Evolutionary conservation across 2,888 invertebrate genomes (phyloP).

Genomic region (Dryococelus australis): DNA sequence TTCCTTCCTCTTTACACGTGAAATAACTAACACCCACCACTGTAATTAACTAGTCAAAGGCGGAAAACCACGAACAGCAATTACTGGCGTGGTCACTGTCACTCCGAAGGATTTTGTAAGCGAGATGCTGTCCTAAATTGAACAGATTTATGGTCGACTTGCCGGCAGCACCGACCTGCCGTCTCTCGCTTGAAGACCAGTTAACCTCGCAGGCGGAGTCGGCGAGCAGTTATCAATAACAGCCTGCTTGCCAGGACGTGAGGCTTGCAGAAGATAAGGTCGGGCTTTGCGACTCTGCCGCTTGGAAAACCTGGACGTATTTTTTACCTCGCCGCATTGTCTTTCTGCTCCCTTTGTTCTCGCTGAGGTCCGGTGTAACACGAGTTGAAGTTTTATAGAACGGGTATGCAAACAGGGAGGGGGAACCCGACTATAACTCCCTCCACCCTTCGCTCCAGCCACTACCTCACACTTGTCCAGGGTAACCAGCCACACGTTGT

Average conservation of each 20-base stretch:
- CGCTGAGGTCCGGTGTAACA: not conserved
- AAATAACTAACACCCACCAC: not conserved
- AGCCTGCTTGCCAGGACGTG: not conserved
- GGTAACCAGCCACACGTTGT: not conserved
- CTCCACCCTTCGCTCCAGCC: not conserved
- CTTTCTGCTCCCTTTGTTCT: not conserved
- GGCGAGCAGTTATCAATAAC: not conserved
- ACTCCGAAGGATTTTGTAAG: slow-evolving; percentile 7
- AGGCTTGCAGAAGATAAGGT: not conserved
- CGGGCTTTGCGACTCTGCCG: not conserved
- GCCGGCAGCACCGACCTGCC: not conserved
- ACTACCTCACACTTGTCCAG: not conserved
- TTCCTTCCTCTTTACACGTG: not conserved
- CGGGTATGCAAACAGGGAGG: not conserved
- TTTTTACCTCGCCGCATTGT: not conserved
- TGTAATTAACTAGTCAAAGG: not conserved
- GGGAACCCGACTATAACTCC: not conserved
- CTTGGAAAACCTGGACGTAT: not conserved
- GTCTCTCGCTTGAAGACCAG: not conserved
- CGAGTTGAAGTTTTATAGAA: slow-evolving; percentile 16
- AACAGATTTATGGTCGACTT: not conserved
- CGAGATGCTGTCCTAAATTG: not conserved
- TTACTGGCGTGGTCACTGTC: not conserved
- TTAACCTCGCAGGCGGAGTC: not conserved
- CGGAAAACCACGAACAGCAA: not conserved